Evolutionary conservation across 2,888 invertebrate genomes (phyloP), one percentile per base, ranked within the genome.

Genomic region (Agrotis ipsilon): DNA sequence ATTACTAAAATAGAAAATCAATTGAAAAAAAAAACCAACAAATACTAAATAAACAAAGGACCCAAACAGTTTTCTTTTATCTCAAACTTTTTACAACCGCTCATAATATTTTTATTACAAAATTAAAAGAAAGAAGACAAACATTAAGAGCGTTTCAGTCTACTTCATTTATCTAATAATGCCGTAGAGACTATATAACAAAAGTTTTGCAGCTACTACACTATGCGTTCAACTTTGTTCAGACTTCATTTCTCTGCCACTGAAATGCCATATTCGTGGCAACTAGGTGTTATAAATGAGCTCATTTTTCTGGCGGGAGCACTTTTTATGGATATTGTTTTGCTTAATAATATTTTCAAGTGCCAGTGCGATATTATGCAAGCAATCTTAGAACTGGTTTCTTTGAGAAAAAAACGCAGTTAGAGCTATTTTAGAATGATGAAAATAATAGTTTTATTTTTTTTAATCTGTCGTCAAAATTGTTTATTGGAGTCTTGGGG

Each of bases 161-260:
- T 48, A 83, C 68, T 81, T 82, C 62, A 83, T 83, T 82, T 71
- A 71, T 81, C 61, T 82, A 83, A 83, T 75, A 81, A 72, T 63
- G 39, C 80, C 81, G 55, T 81, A 49, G 82, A 78, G 83, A 72
- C 61, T 58, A 65, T 71, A 75, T 68, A 75, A 72, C 62, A 72
- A 73, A 83, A 80, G 77, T 78, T 75, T n/a, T 73, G 72, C 71
- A 76, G 63, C 69, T 70, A 61, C 69, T 68, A 68, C 63, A 55
- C 74, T 80, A 85, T 80, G 80, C 77, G 82, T 83, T 82, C 76
- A 88, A 89, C 88, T 89, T 90, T 84, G 86, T 83, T 70, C 78
- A 75, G 84, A 87, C 85, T 88, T 88, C 82, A 88, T 87, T 88
- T 87, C 83, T 83, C 81, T 77, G 78, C 83, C 83, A 87, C 84